phyloP scores from a whole-genome alignment of 2,888 invertebrate genomes.

The Drosophila percnosoma region DNA sequence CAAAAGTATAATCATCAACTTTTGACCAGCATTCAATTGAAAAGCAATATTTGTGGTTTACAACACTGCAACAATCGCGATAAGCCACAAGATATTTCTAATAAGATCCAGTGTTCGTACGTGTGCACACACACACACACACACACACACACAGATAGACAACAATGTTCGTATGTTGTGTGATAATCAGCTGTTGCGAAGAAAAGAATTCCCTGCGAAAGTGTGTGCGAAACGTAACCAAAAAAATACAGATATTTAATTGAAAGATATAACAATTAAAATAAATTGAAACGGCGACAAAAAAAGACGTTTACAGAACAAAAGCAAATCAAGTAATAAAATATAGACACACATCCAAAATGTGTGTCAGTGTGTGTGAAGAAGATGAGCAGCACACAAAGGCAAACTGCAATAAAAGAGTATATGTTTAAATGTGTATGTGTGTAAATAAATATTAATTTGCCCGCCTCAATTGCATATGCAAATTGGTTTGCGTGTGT shows the following conservation, averaged over 20 bases:
- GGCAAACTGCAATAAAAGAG: slow-evolving; percentile 17
- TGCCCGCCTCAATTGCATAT: slow-evolving; percentile 30
- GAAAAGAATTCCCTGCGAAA: slow-evolving; percentile 33
- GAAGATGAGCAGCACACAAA: slow-evolving; percentile 28
- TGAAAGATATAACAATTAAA: slow-evolving; percentile 37
- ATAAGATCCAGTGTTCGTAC: slow-evolving; percentile 12
- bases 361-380: not conserved
- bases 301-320: slow-evolving; percentile 27
- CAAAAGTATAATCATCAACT: slow-evolving; percentile 57
- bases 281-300: slow-evolving; percentile 36
- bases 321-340: slow-evolving; percentile 27
- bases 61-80: slow-evolving; percentile 39
- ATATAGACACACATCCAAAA: slow-evolving; percentile 24
- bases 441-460: slow-evolving; percentile 32
- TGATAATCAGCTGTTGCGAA: slow-evolving; percentile 51
- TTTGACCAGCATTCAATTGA: slow-evolving; percentile 58
- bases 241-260: slow-evolving; percentile 19
- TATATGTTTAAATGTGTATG: not conserved
- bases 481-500: slow-evolving; percentile 16
- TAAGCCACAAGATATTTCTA: slow-evolving; percentile 57
- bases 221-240: slow-evolving; percentile 30
- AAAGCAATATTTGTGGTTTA: slow-evolving; percentile 62
- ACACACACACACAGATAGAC: slow-evolving; percentile 5
- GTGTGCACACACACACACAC: slow-evolving; percentile 7
- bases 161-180: not conserved